Base-by-base conservation (phyloP, 1,140 invertebrate genomes). In the Hycleus phaleratus region DNA sequence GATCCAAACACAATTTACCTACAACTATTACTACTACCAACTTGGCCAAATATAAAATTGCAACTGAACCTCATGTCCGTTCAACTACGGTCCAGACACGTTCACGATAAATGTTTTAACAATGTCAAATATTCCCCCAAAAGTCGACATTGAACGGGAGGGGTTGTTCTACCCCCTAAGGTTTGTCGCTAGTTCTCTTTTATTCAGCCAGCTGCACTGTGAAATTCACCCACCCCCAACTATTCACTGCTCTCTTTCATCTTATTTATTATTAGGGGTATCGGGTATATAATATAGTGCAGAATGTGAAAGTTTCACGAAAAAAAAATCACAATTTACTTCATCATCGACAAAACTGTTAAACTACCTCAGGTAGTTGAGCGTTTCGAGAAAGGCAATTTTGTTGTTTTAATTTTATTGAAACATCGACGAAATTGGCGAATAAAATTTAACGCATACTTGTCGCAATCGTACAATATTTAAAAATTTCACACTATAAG, bases 171-270 rank as follows among this genome's bases (percentile, higher is more conserved):
- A 68, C 71, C 69, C 68, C 68, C 69, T 67, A 66, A 65, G 67
- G 69, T 70, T 69, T 63, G 68, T 69, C 71, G 67, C 67, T 58
- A 48, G 61, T 18, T 18, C 54, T 69, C 69, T 70, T 72, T 72
- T 73, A 70, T 72, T 56, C 52, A 63, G 9, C 62, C 71, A 73
- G 71, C 71, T 73, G 71, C 69, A 64, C 64, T 68, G 66, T 65
- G 62, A 68, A 70, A 68, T 66, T 59, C 55, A 66, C 67, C 68
- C 69, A 68, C 68, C 68, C 69, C 69, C 70, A 61, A 66, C 61
- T 64, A 70, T 66, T 68, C 61, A 61, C 62, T 63, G 62, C 38
- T n/a, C 65, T 66, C 66, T 71, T 72, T 68, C 65, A 65, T 67
- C 64, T 66, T 65, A 62, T 68, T 68, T 71, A 68, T 66, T 66